Percentiles rank a stretch among this genome's conserved stretches.
These are phyloP conservation scores for Sebastes umbrosus DNA, from an alignment of 2,797 vertebrate genomes.

Conservation along the genomic window DNA sequence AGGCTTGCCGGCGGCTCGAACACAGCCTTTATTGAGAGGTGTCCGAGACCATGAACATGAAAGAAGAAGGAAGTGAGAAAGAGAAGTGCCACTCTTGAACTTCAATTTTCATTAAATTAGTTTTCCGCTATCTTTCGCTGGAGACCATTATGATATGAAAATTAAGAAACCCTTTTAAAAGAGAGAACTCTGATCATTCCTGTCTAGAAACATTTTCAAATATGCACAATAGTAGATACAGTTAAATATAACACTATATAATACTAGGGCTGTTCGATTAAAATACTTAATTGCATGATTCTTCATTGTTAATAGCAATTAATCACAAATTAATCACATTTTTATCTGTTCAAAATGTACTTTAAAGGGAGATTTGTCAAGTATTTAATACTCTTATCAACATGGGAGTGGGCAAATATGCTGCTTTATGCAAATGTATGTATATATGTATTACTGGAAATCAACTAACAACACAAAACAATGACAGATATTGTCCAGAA, in stretches of 20 bases:
- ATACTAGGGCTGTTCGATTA: no score
- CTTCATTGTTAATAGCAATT: no score
- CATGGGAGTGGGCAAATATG: no score
- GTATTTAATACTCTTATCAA: no score
- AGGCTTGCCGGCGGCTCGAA: slow-evolving; percentile 7
- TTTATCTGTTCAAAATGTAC: no score
- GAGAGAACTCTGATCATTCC: neutral
- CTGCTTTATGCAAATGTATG: no score
- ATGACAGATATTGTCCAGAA: no score
- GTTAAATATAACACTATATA: neutral
- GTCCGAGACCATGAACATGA: slow-evolving; percentile 10
- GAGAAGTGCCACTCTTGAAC: neutral
- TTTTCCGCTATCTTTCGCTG: neutral
- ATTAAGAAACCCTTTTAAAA: neutral
- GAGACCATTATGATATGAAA: neutral
- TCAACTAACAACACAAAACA: no score
- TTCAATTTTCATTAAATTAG: neutral
- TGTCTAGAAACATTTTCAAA: neutral
- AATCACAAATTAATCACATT: no score
- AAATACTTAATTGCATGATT: no score
- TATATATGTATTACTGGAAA: no score
- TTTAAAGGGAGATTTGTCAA: no score
- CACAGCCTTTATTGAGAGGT: slow-evolving; percentile 29
- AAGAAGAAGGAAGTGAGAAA: neutral
- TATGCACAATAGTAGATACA: neutral